Base-by-base conservation (phyloP, 2,888 invertebrate genomes). In the Drosophila testacea region DNA sequence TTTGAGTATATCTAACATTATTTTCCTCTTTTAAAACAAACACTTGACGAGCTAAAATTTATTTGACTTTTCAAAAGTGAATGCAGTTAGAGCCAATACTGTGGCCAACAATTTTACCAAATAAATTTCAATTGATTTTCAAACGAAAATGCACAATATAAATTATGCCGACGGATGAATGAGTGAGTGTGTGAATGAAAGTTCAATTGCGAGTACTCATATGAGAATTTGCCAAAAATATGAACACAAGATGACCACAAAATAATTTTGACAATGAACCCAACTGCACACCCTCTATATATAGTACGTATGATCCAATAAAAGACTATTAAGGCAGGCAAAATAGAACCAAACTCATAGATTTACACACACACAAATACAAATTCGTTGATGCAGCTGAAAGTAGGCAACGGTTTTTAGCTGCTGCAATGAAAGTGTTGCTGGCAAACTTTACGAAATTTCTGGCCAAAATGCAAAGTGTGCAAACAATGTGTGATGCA, bases 161-260 rank as follows among this genome's bases (percentile, higher is more conserved):
- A 71, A 72, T 57, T 22, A 65, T 46, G 30, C 65, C 69, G 71
- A 52, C 72, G 72, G 79, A 42, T n/a, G 56, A 56, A 46, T 13
- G 22, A 56, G 32, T 42, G 13, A 6, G 39, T 6, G 16, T 41
- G 16, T 10, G 11, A 50, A 3, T 50, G 36, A 34, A 34, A 16
- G 6, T 48, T 30, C 16, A 16, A 38, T 16, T 41, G 39, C 13
- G 22, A 27, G 41, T 44, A 44, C 34, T 55, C 55, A 27, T 10
- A 13, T 28, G 44, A 44, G 34, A 9, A 44, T 44, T 79, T 51
- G 59, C 75, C 82, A 84, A 70, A 88, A 81, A 48, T 72, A 87
- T 90, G 90, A 87, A 84, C 76, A 64, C 85, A 85, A 83, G 79
- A 82, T 89, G 89, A 90, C 90, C 90, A 78, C 88, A 76, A 81